Conservation (phyloP, 2,888 invertebrate genomes). For the Lissonota sp. region DNA sequence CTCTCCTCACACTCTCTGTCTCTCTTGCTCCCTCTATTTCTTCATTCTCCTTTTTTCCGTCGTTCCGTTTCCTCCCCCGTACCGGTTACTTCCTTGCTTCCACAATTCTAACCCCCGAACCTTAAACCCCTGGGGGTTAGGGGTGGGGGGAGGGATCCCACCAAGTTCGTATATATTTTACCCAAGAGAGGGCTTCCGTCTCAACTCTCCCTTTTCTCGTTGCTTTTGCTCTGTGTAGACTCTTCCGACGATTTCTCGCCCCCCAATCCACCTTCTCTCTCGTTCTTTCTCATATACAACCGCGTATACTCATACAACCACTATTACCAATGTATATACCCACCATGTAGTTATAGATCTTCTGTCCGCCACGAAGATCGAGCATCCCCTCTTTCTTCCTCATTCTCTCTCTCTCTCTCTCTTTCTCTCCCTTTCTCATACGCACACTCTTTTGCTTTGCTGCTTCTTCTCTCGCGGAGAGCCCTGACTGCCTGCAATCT, state of each 20-base stretch:
- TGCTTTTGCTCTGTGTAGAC: constrained; percentile 46
- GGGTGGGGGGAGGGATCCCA: background rate
- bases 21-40: background rate
- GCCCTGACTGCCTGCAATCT: constrained; percentile 17
- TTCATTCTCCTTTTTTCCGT: constrained; percentile 37
- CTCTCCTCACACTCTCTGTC: constrained; percentile 34
- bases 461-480: constrained; percentile 45
- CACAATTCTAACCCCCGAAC: constrained; percentile 42
- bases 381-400: constrained; percentile 59
- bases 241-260: constrained; percentile 16
- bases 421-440: constrained; percentile 33
- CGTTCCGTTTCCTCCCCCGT: constrained; percentile 52
- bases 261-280: constrained; percentile 48
- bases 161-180: constrained; percentile 62
- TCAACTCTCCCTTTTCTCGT: constrained; percentile 59
- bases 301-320: constrained; percentile 45
- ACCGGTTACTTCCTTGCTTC: constrained; percentile 49
- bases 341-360: constrained; percentile 52
- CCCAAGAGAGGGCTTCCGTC: constrained; percentile 65
- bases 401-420: constrained; percentile 47
- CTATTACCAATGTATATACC: constrained; percentile 47
- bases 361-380: constrained; percentile 47
- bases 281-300: constrained; percentile 44
- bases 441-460: constrained; percentile 39
- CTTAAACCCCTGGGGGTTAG: background rate